phyloP scores from a whole-genome alignment of 1,140 invertebrate genomes.

The Lethrus apterus region DNA sequence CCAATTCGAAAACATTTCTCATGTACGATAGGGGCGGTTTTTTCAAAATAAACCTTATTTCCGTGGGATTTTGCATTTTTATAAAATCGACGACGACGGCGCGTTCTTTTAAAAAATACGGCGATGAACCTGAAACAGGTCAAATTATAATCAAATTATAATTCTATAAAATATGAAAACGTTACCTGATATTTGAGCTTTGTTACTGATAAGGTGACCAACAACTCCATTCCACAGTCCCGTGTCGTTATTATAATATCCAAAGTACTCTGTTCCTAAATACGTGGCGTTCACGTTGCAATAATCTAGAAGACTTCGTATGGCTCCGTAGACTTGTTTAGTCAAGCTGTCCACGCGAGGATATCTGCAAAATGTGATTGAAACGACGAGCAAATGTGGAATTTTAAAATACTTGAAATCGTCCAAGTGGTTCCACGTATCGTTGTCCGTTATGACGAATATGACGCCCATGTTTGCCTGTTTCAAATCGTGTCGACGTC shows the following conservation, averaged over 20 bases:
- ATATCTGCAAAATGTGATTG: not conserved
- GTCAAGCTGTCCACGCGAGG: slow-evolving; percentile 7
- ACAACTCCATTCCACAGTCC: slow-evolving; percentile 2
- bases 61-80: slow-evolving; percentile 14
- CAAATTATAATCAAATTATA: not conserved
- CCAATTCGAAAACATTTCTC: slow-evolving; percentile 25
- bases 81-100: slow-evolving; percentile 12
- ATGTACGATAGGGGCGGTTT: slow-evolving; percentile 26
- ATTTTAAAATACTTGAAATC: not conserved
- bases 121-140: not conserved
- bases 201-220: not conserved
- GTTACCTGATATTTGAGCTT: slow-evolving; percentile 5
- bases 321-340: slow-evolving; percentile 5
- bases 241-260: not conserved
- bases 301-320: slow-evolving; percentile 7
- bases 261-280: not conserved
- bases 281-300: slow-evolving; percentile 3
- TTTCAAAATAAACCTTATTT: slow-evolving; percentile 21
- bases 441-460: not conserved
- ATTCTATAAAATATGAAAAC: not conserved
- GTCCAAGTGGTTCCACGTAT: slow-evolving; percentile 1
- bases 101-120: not conserved
- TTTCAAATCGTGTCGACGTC: not conserved
- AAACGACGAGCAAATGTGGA: not conserved
- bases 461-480: not conserved